These are phyloP conservation scores for Podarcis muralis DNA, from an alignment of 2,113 vertebrate genomes.

Conservation along the genomic window DNA sequence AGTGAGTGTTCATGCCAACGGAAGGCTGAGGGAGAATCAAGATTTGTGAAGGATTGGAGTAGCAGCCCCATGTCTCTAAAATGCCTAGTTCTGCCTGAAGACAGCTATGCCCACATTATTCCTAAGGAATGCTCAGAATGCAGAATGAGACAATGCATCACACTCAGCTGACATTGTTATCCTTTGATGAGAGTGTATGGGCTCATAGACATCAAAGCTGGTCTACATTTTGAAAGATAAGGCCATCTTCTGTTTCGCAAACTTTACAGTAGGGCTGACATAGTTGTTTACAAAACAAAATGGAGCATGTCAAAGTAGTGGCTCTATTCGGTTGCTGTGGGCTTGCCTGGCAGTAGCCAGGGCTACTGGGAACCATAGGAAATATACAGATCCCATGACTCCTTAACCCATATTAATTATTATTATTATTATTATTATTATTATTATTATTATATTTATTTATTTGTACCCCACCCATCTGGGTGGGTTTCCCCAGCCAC, in stretches of 20 bases:
- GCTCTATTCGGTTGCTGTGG: background rate
- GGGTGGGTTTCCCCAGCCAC: too few species aligned
- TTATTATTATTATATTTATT: too few species aligned
- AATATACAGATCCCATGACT: background rate
- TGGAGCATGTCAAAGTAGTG: background rate
- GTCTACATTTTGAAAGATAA: background rate
- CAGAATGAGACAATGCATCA: background rate
- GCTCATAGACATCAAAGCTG: background rate
- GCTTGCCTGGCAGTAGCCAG: background rate
- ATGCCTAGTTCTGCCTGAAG: background rate
- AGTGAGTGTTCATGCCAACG: too few species aligned
- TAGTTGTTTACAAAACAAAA: background rate
- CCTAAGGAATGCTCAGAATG: background rate
- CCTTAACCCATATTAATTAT: background rate
- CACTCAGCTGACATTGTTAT: background rate
- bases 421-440: too few species aligned
- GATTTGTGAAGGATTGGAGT: background rate
- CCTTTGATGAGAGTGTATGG: background rate
- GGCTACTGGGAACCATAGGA: background rate
- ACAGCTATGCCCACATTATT: slow-evolving; percentile 12
- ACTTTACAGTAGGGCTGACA: background rate
- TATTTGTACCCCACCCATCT: too few species aligned
- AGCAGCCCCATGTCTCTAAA: background rate
- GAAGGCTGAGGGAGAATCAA: too few species aligned
- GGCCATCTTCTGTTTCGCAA: background rate